Conservation (phyloP, 2,888 invertebrate species). For the Andrena trimmerana region DNA sequence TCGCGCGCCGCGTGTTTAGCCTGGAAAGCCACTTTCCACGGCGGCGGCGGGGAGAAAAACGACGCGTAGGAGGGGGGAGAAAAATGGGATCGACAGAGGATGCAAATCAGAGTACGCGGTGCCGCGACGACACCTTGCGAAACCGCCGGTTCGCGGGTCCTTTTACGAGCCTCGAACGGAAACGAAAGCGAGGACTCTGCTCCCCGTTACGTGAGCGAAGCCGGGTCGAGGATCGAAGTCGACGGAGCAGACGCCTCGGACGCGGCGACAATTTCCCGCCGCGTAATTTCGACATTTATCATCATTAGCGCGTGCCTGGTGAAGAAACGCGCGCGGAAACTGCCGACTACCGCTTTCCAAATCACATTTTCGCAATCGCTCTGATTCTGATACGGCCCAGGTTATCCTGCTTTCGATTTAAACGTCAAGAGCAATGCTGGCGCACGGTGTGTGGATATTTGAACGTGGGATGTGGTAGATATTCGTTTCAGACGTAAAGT, state of each 20-base stretch:
- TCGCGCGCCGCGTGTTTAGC: not conserved
- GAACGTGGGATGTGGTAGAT: too few species aligned
- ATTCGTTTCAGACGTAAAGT: too few species aligned
- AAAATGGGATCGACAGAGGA: slow-evolving; percentile 8
- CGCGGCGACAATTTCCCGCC: slow-evolving; percentile 20
- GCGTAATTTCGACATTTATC: slow-evolving; percentile 47
- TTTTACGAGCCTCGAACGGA: slow-evolving; percentile 18
- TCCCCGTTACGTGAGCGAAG: slow-evolving; percentile 21
- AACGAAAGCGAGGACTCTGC: slow-evolving; percentile 42
- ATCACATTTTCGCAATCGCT: slow-evolving; percentile 22
- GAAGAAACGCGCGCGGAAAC: slow-evolving; percentile 24
- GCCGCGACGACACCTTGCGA: slow-evolving; percentile 6
- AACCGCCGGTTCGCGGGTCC: not conserved
- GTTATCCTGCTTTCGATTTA: not conserved
- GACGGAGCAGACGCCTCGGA: not conserved
- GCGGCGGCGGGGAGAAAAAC: not conserved
- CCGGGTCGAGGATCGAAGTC: slow-evolving; percentile 21
- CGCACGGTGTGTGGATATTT: too few species aligned
- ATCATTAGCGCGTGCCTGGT: slow-evolving; percentile 42
- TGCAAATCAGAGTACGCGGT: slow-evolving; percentile 15
- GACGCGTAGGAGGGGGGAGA: not conserved
- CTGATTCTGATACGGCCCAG: not conserved
- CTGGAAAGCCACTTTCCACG: not conserved
- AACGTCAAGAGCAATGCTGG: too few species aligned
- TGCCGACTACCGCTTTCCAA: slow-evolving; percentile 27